A percentile compares a stretch with the other conserved stretches of the same genome.
phyloP scores from a whole-genome alignment of 1,140 invertebrate species.

The Drosophila sp. region DNA sequence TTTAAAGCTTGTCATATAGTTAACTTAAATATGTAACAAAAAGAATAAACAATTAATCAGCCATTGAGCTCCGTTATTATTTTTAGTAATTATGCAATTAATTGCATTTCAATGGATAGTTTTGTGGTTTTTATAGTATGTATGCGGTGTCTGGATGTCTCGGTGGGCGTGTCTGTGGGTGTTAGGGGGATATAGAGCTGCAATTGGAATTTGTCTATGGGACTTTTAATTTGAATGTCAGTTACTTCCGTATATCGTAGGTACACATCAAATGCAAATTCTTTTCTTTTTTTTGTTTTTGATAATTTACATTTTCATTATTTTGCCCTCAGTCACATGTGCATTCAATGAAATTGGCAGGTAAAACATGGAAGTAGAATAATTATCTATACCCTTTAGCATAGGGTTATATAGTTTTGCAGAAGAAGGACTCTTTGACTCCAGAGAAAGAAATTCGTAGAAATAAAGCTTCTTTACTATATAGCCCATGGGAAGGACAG shows the following conservation, averaged over 20 bases:
- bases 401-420: neutral
- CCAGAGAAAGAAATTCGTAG: no score
- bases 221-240: neutral
- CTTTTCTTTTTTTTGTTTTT: neutral
- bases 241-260: neutral
- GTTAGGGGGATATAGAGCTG: slow-evolving; percentile 19
- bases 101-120: slow-evolving; percentile 29
- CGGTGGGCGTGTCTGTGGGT: slow-evolving; percentile 51
- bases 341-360: neutral
- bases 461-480: no score
- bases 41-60: slow-evolving; percentile 29
- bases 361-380: neutral
- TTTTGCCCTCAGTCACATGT: neutral
- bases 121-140: slow-evolving; percentile 30
- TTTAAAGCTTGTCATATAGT: slow-evolving; percentile 4
- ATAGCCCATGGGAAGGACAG: neutral
- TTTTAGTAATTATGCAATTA: slow-evolving; percentile 46
- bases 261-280: neutral
- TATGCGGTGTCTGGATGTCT: slow-evolving; percentile 30
- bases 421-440: neutral
- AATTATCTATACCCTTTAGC: neutral
- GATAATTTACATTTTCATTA: neutral
- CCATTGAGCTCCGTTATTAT: slow-evolving; percentile 22
- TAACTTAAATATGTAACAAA: neutral
- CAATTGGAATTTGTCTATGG: neutral